phyloP scores from a whole-genome alignment of 2,797 vertebrate species.

The Semotilus atromaculatus region DNA sequence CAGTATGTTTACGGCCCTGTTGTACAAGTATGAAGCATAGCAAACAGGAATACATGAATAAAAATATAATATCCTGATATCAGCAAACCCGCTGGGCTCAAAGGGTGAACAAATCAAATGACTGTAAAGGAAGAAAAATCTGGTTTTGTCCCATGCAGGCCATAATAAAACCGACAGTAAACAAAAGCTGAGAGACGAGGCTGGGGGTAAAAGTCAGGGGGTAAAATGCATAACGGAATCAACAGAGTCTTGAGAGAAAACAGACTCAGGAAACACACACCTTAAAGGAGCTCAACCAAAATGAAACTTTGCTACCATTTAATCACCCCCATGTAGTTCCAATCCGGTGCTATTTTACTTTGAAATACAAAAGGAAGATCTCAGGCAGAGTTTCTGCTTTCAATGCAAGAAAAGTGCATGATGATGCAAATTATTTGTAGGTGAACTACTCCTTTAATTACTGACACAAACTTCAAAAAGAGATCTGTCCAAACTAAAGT shows the following conservation, averaged over 20 bases:
- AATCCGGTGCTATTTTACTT: neutral
- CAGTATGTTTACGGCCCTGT: neutral
- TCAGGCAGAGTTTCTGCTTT: too few species aligned
- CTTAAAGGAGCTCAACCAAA: neutral
- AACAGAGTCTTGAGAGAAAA: neutral
- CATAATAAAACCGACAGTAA: neutral
- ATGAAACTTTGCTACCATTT: neutral
- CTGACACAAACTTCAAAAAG: conserved; percentile 27
- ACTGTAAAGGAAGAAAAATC: conserved; percentile 25
- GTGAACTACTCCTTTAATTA: conserved; percentile 3
- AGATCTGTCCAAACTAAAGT: conserved; percentile 13
- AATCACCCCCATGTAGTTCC: neutral
- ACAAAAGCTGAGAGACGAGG: neutral
- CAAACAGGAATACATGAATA: conserved; percentile 29
- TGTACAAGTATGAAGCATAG: conserved; percentile 19
- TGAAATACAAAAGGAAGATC: neutral
- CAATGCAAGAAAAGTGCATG: neutral
- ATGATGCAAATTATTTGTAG: neutral
- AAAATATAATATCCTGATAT: conserved; percentile 17
- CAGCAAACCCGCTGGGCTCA: neutral
- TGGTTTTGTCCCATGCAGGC: neutral
- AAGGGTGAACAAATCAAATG: conserved; percentile 36
- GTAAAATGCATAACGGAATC: neutral
- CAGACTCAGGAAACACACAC: neutral
- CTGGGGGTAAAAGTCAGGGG: neutral